Evolutionary conservation across 1,140 invertebrate species (phyloP).

Genomic region (Ips nitidus): DNA sequence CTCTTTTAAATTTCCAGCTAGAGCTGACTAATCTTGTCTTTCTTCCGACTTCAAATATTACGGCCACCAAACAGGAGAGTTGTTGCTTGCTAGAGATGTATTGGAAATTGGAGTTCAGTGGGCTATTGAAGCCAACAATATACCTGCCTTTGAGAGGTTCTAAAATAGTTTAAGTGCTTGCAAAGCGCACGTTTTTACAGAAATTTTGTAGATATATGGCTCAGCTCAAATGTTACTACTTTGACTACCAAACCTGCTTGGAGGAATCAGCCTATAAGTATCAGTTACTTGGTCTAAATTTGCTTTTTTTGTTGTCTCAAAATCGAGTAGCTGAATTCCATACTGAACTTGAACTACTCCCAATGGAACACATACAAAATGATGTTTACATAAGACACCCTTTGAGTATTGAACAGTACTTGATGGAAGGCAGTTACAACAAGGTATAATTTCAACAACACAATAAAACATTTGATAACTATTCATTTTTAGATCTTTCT

Average conservation of each 20-base stretch:
- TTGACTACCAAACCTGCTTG: conserved; percentile 88
- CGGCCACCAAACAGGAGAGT: conserved; percentile 83
- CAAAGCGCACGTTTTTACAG: not conserved
- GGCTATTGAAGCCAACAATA: conserved; percentile 89
- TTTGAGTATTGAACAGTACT: conserved; percentile 93
- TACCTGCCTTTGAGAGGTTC: conserved; percentile 83
- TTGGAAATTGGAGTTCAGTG: conserved; percentile 96
- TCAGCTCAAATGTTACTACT: conserved; percentile 96
- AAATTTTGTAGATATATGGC: conserved; percentile 64
- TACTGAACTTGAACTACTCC: conserved; percentile 94
- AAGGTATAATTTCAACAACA: conserved; percentile 63
- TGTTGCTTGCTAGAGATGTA: conserved; percentile 86
- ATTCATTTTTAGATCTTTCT: conserved; percentile 68
- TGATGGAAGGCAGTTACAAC: conserved; percentile 99
- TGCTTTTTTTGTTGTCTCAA: conserved; percentile 93
- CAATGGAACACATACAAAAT: conserved; percentile 86
- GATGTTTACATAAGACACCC: conserved; percentile 96
- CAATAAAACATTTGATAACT: not conserved
- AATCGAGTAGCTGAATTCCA: conserved; percentile 98
- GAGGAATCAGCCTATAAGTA: conserved; percentile 94
- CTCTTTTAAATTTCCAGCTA: conserved; percentile 59
- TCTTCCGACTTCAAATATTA: conserved; percentile 79
- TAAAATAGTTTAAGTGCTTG: not conserved
- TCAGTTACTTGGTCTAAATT: conserved; percentile 92
- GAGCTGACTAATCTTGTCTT: conserved; percentile 83